These are phyloP conservation scores for Rhinogobio ventralis DNA, from an alignment of 2,797 vertebrate genomes.

Conservation along the genomic window DNA sequence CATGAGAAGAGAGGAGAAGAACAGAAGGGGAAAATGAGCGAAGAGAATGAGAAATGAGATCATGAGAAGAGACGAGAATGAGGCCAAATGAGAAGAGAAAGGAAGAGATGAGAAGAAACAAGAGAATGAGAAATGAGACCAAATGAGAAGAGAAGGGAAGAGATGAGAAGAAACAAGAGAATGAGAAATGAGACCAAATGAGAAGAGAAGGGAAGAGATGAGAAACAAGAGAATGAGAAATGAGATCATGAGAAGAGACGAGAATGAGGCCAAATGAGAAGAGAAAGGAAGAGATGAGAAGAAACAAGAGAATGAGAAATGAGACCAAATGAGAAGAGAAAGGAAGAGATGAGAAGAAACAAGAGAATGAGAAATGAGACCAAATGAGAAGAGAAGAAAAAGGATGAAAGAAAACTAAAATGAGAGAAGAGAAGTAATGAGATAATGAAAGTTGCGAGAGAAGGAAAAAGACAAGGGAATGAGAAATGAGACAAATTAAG, in stretches of 20 bases:
- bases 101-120: neutral
- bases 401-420: slow-evolving; percentile 51
- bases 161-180: neutral
- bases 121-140: neutral
- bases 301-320: neutral
- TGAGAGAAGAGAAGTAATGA: slow-evolving; percentile 54
- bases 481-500: neutral
- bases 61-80: neutral
- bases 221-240: neutral
- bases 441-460: neutral
- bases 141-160: slow-evolving; percentile 58
- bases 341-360: slow-evolving; percentile 67
- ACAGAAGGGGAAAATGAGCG: slow-evolving; percentile 67
- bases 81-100: slow-evolving; percentile 46
- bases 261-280: no score
- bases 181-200: neutral
- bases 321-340: slow-evolving; percentile 2
- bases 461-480: neutral
- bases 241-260: slow-evolving; percentile 56
- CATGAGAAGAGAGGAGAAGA: slow-evolving; percentile 67
- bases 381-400: no score
- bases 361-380: neutral
- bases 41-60: slow-evolving; percentile 64
- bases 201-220: slow-evolving; percentile 49
- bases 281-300: neutral